Percentiles rank a stretch among this genome's conserved stretches.
phyloP scores from a whole-genome alignment of 2,888 invertebrate species.

The Drosophila rellima region DNA sequence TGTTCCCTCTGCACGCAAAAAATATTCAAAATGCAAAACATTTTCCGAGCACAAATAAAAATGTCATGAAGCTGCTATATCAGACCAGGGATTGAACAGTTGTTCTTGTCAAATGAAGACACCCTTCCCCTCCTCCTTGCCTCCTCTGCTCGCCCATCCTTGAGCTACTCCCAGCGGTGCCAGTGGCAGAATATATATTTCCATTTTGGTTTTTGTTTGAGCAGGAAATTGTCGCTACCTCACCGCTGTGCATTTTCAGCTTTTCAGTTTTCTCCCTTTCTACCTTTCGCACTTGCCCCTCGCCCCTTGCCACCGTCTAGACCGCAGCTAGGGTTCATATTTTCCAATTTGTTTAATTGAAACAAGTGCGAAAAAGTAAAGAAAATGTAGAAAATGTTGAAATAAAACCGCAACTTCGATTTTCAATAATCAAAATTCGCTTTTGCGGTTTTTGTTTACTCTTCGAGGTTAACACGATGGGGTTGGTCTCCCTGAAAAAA shows the following conservation, averaged over 20 bases:
- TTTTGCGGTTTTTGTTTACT: slow-evolving; percentile 53
- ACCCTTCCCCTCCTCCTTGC: not conserved
- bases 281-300: not conserved
- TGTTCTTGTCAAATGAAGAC: slow-evolving; percentile 23
- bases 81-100: slow-evolving; percentile 53
- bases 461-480: slow-evolving; percentile 13
- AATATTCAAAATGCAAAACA: slow-evolving; percentile 80
- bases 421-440: slow-evolving; percentile 68
- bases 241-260: slow-evolving; percentile 58
- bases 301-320: not conserved
- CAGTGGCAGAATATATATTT: slow-evolving; percentile 64
- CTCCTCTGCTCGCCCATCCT: not conserved
- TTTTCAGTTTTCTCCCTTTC: slow-evolving; percentile 7
- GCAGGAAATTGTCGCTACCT: slow-evolving; percentile 43
- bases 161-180: slow-evolving; percentile 40
- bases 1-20: slow-evolving; percentile 11
- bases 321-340: slow-evolving; percentile 69
- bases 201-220: slow-evolving; percentile 60
- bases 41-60: slow-evolving; percentile 73
- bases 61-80: slow-evolving; percentile 66
- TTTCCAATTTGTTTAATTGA: slow-evolving; percentile 82
- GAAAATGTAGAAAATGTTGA: slow-evolving; percentile 19
- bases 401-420: slow-evolving; percentile 70
- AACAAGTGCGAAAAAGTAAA: slow-evolving; percentile 70
- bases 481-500: not conserved